Evolutionary conservation across 2,113 vertebrate species (phyloP).

Genomic region (Haliaeetus leucogaster): DNA sequence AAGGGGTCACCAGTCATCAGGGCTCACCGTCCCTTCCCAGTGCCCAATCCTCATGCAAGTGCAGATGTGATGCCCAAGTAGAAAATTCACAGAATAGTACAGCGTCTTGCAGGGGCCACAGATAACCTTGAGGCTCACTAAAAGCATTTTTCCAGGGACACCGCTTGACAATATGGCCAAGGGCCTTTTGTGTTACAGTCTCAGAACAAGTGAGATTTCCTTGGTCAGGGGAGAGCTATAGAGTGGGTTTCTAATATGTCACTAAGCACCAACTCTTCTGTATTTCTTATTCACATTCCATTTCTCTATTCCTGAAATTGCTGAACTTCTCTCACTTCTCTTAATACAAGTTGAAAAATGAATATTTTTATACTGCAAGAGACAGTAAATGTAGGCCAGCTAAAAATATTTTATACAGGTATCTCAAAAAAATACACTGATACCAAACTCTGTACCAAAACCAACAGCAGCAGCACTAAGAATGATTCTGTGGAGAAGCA

Average conservation of each 20-base stretch:
- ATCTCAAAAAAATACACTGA: neutral
- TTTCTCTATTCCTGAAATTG: neutral
- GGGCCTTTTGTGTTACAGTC: neutral
- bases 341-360: neutral
- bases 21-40: neutral
- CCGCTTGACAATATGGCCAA: neutral
- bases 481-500: neutral
- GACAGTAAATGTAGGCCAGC: neutral
- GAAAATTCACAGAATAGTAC: neutral
- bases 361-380: neutral
- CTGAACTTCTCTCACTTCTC: neutral
- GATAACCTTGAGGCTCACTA: neutral
- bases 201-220: neutral
- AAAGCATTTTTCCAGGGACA: neutral
- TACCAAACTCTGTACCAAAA: neutral
- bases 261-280: neutral
- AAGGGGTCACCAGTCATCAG: neutral
- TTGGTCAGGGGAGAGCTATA: neutral
- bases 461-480: neutral
- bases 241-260: neutral
- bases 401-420: neutral
- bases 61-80: fast-evolving
- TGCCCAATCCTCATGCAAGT: neutral
- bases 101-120: neutral
- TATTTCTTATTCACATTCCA: neutral